phyloP scores from a whole-genome alignment of 2,113 vertebrate genomes.

The Tychaedon coryphoeus region DNA sequence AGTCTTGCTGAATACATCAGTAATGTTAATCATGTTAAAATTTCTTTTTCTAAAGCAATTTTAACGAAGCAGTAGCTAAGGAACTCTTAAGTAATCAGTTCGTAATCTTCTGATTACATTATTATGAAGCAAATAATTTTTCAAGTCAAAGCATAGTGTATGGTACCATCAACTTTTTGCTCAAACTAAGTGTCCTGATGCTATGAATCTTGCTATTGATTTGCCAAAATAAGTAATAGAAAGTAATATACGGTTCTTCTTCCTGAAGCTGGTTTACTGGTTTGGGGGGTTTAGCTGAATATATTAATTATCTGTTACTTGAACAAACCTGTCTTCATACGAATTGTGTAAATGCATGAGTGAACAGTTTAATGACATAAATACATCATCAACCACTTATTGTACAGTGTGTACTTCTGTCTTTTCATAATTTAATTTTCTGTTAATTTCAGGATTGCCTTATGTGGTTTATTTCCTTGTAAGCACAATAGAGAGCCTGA shows the following conservation, averaged over 20 bases:
- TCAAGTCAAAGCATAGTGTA: background rate
- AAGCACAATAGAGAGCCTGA: background rate
- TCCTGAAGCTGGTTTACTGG: constrained; percentile 25
- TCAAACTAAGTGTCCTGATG: constrained; percentile 6
- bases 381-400: background rate
- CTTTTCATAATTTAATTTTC: background rate
- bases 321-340: background rate
- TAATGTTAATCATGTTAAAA: background rate
- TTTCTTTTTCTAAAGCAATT: constrained; percentile 19
- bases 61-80: constrained; percentile 1
- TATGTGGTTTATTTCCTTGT: background rate
- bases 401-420: background rate
- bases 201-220: background rate
- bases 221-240: constrained; percentile 34
- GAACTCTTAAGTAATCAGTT: background rate
- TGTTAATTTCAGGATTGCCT: background rate
- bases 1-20: background rate
- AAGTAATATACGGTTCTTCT: constrained; percentile 21
- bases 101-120: background rate
- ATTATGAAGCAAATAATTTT: background rate
- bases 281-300: background rate
- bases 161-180: background rate
- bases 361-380: constrained; percentile 45
- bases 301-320: constrained; percentile 32
- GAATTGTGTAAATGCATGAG: constrained; percentile 49